A percentile compares a stretch with the other conserved stretches of the same genome.
Evolutionary conservation across 30 jellyfish, hydroid and myxozoan genomes (phyloP).

Genomic region (Euphysa ruthae): DNA sequence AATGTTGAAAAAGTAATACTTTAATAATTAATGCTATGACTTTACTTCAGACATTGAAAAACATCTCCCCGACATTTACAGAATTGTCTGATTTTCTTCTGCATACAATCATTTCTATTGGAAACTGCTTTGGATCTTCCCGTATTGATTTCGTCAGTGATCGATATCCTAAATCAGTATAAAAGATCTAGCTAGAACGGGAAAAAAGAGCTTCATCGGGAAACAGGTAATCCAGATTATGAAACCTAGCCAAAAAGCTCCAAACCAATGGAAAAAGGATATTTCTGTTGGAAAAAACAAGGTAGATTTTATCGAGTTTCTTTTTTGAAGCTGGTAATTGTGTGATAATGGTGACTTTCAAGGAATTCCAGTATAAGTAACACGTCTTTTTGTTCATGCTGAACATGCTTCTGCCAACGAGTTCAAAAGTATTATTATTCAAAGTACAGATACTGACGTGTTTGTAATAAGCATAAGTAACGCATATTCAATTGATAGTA

Average conservation of each 20-base stretch:
- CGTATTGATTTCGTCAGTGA: constrained; percentile 40
- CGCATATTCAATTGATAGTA: not conserved
- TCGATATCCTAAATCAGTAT: constrained; percentile 44
- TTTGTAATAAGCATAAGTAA: constrained; percentile 31
- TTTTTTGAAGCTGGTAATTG: constrained; percentile 29
- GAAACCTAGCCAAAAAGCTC: too few species aligned
- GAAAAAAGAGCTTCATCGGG: too few species aligned
- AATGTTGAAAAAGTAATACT: not conserved
- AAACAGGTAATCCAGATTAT: too few species aligned
- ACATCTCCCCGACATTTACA: constrained; percentile 19
- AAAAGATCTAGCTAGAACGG: constrained; percentile 32
- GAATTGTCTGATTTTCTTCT: constrained; percentile 27
- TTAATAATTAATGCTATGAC: constrained; percentile 48
- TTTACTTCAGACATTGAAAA: constrained; percentile 16
- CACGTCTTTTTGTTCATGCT: constrained; percentile 46
- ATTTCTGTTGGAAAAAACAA: constrained; percentile 46
- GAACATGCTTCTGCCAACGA: constrained; percentile 50
- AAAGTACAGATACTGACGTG: constrained; percentile 63
- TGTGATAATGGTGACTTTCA: not conserved
- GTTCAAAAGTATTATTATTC: constrained; percentile 23
- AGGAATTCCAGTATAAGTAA: constrained; percentile 16
- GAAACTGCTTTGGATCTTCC: not conserved
- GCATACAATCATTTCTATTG: constrained; percentile 1
- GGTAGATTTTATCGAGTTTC: constrained; percentile 33
- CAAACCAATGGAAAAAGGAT: too few species aligned